These are phyloP conservation scores for Balearica regulorum DNA, from an alignment of 2,797 vertebrate genomes.

Conservation along the genomic window DNA sequence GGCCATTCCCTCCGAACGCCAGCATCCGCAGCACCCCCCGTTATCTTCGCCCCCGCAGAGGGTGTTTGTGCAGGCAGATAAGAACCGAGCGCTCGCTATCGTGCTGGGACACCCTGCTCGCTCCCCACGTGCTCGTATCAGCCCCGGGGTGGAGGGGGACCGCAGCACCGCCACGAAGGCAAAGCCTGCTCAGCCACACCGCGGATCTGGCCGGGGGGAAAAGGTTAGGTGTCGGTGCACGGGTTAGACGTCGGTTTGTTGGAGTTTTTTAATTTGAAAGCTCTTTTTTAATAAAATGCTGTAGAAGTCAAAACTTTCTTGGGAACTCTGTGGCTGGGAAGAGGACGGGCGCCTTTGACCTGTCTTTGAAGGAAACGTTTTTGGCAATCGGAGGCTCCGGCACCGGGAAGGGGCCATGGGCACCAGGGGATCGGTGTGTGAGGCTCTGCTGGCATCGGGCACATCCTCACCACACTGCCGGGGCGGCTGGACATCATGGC, in stretches of 20 bases:
- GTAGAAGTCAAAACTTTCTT: not conserved
- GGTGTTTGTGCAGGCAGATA: not conserved
- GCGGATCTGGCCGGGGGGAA: accelerated
- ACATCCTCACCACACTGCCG: accelerated
- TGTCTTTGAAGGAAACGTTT: not conserved
- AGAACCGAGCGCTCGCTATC: not conserved
- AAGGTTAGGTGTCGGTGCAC: accelerated
- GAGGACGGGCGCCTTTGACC: accelerated
- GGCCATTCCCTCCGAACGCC: not conserved
- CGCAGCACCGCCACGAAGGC: accelerated
- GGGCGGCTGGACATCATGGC: accelerated
- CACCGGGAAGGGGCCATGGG: not conserved
- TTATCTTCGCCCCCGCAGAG: not conserved
- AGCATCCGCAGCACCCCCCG: accelerated
- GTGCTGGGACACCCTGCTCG: accelerated
- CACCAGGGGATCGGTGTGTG: accelerated
- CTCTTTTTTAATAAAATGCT: not conserved
- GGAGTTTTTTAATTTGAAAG: not conserved
- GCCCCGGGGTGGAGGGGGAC: accelerated
- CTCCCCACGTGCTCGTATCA: not conserved
- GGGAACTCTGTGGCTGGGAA: not conserved
- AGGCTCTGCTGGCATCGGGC: not conserved
- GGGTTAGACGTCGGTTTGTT: accelerated
- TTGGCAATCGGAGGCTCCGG: not conserved
- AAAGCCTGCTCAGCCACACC: accelerated